These are phyloP conservation scores for Halyomorpha halys DNA, from an alignment of 1,140 invertebrate genomes.

Conservation along the genomic window DNA sequence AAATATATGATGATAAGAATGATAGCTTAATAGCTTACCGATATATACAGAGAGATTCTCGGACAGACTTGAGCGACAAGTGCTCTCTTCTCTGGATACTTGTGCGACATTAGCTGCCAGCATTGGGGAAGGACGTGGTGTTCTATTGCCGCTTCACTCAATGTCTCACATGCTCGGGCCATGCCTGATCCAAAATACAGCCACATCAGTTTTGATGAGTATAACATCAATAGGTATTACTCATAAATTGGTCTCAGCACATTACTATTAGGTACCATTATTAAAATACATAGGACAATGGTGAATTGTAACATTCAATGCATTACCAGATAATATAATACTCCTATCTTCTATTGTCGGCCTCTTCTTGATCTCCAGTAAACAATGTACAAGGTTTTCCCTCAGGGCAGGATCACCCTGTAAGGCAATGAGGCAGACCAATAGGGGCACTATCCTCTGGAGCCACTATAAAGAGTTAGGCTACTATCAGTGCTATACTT, in stretches of 20 bases:
- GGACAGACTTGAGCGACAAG: constrained; percentile 63
- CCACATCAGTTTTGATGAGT: no score
- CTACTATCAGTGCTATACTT: background rate
- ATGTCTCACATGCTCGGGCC: constrained; percentile 1
- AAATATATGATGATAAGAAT: no score
- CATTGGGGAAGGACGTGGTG: constrained; percentile 63
- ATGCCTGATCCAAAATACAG: constrained; percentile 14
- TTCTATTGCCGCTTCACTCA: constrained; percentile 42
- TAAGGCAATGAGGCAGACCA: constrained; percentile 52
- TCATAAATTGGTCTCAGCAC: no score
- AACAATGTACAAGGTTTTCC: constrained; percentile 54
- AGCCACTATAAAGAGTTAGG: background rate
- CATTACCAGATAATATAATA: constrained; percentile 51
- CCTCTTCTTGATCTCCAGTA: constrained; percentile 67
- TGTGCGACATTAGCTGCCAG: constrained; percentile 67
- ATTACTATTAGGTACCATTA: no score
- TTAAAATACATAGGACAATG: no score
- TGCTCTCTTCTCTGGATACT: constrained; percentile 56
- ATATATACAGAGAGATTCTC: constrained; percentile 58
- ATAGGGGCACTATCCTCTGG: constrained; percentile 52
- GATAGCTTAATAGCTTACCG: constrained; percentile 37
- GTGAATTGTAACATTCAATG: background rate
- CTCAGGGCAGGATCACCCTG: constrained; percentile 48
- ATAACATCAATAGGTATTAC: no score
- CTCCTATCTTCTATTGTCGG: constrained; percentile 58